A percentile compares a stretch with the other conserved stretches of the same genome.
Conservation (phyloP, 2,888 invertebrate species). For the Melieria crassipennis region DNA sequence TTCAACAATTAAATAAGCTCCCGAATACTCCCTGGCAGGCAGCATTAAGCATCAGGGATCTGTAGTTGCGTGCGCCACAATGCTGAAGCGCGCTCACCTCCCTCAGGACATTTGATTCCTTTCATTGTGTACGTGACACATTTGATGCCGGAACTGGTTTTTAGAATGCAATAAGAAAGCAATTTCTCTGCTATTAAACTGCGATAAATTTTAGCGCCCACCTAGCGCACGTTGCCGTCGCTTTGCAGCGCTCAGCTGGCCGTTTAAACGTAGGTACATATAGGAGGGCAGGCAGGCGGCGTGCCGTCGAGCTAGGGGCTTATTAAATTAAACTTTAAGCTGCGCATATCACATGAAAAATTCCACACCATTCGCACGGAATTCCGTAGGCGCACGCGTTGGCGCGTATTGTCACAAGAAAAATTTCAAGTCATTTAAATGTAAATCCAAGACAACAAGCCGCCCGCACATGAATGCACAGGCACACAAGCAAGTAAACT, state of each 20-base stretch:
- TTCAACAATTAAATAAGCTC: no score
- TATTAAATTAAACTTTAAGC: background rate
- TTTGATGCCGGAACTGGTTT: background rate
- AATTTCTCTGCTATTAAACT: conserved; percentile 12
- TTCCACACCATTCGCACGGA: background rate
- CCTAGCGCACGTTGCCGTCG: background rate
- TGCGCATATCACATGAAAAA: background rate
- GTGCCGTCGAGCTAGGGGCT: background rate
- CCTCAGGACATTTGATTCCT: no score
- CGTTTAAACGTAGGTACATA: background rate
- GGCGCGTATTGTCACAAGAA: background rate
- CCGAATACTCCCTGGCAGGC: no score
- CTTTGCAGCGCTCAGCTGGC: background rate
- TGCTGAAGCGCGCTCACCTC: no score
- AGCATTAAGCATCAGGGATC: no score
- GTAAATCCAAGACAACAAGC: conserved; percentile 26
- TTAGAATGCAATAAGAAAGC: conserved; percentile 3
- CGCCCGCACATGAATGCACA: conserved; percentile 25
- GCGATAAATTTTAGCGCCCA: conserved; percentile 10
- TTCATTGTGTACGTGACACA: background rate
- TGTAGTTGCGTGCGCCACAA: no score
- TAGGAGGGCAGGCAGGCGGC: background rate
- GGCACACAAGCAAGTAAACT: background rate
- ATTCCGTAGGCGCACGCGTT: no score
- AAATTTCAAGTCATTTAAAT: conserved; percentile 22